phyloP scores from a whole-genome alignment of 2,797 vertebrate species.

The Hybognathus amarus region DNA sequence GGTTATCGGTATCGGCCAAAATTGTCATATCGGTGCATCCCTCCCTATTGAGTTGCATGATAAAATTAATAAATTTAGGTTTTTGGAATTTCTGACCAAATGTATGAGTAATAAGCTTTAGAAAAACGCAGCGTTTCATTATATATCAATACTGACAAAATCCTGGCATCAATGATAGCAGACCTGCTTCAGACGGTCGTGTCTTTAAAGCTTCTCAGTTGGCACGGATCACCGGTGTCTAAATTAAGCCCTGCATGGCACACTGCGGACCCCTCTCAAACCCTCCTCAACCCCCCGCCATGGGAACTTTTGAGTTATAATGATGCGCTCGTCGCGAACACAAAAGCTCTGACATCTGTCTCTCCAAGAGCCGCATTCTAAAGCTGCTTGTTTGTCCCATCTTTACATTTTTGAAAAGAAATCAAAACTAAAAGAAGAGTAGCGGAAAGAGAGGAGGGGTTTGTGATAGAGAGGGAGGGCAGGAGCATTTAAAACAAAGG shows the following conservation, averaged over 20 bases:
- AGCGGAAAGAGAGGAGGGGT: constrained; percentile 61
- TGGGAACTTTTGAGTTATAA: constrained; percentile 85
- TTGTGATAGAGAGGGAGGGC: constrained; percentile 66
- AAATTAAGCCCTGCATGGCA: constrained; percentile 77
- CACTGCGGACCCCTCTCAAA: constrained; percentile 67
- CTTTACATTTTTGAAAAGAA: constrained; percentile 74
- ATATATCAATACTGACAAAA: neutral
- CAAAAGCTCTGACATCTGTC: constrained; percentile 84
- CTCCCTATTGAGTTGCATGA: neutral
- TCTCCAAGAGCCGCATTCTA: constrained; percentile 77
- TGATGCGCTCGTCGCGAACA: constrained; percentile 75
- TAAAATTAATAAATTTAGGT: neutral
- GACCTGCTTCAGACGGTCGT: constrained; percentile 76
- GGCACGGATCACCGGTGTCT: constrained; percentile 77
- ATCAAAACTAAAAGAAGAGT: constrained; percentile 74
- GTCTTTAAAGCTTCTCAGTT: constrained; percentile 76
- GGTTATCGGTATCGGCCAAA: too few species aligned
- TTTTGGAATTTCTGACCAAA: neutral
- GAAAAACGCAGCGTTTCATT: neutral
- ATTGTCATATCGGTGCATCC: too few species aligned
- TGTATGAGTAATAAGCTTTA: neutral
- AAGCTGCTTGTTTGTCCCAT: constrained; percentile 76
- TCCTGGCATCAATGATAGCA: constrained; percentile 66
- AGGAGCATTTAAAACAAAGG: constrained; percentile 74
- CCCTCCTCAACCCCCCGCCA: constrained; percentile 70